A percentile compares a stretch with the other conserved stretches of the same genome.
Evolutionary conservation across 2,797 vertebrate genomes (phyloP).

Genomic region (Odontamblyopus rebecca): DNA sequence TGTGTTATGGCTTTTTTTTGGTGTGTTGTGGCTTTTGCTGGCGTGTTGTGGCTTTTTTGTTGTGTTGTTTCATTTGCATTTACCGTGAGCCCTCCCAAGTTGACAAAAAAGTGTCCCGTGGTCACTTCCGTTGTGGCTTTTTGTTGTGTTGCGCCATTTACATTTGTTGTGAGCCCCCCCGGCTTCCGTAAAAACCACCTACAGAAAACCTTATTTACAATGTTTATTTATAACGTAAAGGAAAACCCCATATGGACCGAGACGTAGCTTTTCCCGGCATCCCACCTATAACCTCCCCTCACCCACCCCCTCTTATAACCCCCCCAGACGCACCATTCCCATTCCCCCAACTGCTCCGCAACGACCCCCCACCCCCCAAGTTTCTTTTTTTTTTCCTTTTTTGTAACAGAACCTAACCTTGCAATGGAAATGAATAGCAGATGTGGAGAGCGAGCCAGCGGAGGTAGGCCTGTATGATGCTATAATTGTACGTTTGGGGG

Average conservation of each 20-base stretch:
- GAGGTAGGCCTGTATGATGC: neutral
- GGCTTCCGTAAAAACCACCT: too few relatives aligned
- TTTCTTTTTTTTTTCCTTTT: slow-evolving; percentile 6
- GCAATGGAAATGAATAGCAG: slow-evolving; percentile 69
- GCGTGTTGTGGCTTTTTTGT: too few relatives aligned
- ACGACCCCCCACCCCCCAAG: neutral
- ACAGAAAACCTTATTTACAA: too few relatives aligned
- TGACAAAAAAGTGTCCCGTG: too few relatives aligned
- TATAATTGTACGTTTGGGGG: neutral
- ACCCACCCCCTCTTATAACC: slow-evolving; percentile 9
- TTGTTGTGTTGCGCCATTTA: too few relatives aligned
- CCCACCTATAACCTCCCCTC: neutral
- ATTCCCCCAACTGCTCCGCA: neutral
- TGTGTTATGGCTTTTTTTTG: too few relatives aligned
- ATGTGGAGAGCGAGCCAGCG: slow-evolving; percentile 53
- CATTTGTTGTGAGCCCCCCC: too few relatives aligned
- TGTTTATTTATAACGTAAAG: neutral
- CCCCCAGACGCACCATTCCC: neutral
- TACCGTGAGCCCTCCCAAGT: too few relatives aligned
- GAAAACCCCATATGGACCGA: slow-evolving; percentile 36
- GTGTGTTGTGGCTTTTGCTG: too few relatives aligned
- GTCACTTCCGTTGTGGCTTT: too few relatives aligned
- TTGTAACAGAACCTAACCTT: slow-evolving; percentile 50
- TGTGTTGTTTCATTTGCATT: too few relatives aligned
- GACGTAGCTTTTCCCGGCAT: slow-evolving; percentile 29